phyloP scores from a whole-genome alignment of 2,113 vertebrate species.

The Marmota monax region DNA sequence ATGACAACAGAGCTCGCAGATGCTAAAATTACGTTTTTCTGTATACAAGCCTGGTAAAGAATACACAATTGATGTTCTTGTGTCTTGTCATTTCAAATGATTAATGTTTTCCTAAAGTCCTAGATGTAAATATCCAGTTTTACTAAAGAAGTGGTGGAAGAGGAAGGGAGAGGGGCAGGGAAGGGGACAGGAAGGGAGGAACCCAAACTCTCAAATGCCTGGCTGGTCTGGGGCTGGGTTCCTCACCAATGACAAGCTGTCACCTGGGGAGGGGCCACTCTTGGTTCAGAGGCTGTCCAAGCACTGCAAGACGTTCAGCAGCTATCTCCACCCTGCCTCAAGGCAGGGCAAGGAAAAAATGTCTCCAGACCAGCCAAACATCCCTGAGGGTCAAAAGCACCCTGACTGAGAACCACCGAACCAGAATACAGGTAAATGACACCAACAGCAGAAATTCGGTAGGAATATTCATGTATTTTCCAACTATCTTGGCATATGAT shows the following conservation, averaged over 20 bases:
- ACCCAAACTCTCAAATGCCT: background rate
- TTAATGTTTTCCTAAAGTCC: background rate
- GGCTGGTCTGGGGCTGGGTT: background rate
- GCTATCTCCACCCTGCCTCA: background rate
- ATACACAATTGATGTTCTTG: background rate
- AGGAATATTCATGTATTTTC: conserved; percentile 53
- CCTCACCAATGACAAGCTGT: accelerated
- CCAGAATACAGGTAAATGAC: conserved; percentile 21
- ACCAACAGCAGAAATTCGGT: conserved; percentile 51
- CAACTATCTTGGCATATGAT: conserved; percentile 57
- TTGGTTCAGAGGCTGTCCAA: background rate
- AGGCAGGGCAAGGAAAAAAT: background rate
- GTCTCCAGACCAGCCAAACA: background rate
- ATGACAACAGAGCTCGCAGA: background rate
- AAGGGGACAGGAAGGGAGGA: background rate
- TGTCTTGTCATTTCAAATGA: background rate
- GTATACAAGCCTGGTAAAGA: background rate
- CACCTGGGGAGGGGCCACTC: accelerated
- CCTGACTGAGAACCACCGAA: background rate
- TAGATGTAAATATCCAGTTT: background rate
- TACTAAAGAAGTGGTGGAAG: background rate
- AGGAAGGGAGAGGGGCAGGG: background rate
- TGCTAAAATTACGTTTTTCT: background rate
- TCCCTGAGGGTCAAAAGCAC: background rate
- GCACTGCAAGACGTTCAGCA: background rate